These are phyloP conservation scores for Agrochola lychnidis DNA, from an alignment of 2,888 invertebrate species.

Conservation along the genomic window DNA sequence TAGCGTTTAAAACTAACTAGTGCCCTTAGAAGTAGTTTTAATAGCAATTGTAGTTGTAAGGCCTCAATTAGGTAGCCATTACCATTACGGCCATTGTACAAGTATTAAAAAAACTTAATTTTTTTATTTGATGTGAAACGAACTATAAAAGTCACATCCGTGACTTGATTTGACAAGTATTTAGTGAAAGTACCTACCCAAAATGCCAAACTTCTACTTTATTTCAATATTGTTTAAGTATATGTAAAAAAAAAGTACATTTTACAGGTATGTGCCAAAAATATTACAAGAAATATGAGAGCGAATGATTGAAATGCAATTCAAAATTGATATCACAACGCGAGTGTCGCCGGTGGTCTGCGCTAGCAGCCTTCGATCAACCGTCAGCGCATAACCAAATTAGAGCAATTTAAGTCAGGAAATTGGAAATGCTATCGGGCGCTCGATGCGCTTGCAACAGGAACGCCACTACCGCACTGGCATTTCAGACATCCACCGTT, in stretches of 20 bases:
- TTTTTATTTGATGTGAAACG: slow-evolving; percentile 26
- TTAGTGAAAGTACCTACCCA: background rate
- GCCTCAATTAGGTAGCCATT: slow-evolving; percentile 60
- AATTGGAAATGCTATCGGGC: slow-evolving; percentile 89
- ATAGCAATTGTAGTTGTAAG: slow-evolving; percentile 50
- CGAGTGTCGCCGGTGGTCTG: slow-evolving; percentile 76
- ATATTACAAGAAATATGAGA: slow-evolving; percentile 13
- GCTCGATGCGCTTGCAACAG: slow-evolving; percentile 83
- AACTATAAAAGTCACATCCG: slow-evolving; percentile 38
- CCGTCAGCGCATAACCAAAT: slow-evolving; percentile 89
- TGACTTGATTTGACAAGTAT: slow-evolving; percentile 25
- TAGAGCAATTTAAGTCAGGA: slow-evolving; percentile 91
- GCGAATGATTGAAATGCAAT: slow-evolving; percentile 26
- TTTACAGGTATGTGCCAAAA: background rate
- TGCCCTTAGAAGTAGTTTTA: slow-evolving; percentile 44
- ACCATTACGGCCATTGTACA: slow-evolving; percentile 38
- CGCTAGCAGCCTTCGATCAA: slow-evolving; percentile 85
- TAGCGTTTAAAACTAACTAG: slow-evolving; percentile 39
- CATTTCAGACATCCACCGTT: slow-evolving; percentile 88
- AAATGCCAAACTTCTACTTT: background rate
- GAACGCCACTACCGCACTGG: slow-evolving; percentile 84
- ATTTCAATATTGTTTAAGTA: background rate
- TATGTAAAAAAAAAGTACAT: background rate
- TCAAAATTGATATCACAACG: slow-evolving; percentile 65
- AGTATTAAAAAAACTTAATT: slow-evolving; percentile 24